Conservation (phyloP, 2,888 invertebrate species). For the Drosophila nigritarsus region DNA sequence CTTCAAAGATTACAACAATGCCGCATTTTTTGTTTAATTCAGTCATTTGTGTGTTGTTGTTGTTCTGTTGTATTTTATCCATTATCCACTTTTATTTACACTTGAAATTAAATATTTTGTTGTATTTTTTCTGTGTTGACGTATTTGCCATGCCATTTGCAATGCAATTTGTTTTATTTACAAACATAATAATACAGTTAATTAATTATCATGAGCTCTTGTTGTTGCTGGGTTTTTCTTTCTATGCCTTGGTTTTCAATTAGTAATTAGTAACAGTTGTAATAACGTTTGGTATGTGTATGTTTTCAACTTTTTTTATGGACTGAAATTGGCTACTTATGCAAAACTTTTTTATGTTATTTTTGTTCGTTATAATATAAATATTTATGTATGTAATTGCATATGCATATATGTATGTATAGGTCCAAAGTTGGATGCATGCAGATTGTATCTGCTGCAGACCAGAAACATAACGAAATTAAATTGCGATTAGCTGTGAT, state of each 20-base stretch:
- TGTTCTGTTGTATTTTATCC: conserved; percentile 27
- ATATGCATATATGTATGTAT: conserved; percentile 17
- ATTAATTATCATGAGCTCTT: conserved; percentile 62
- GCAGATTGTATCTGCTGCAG: conserved; percentile 51
- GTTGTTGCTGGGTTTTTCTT: conserved; percentile 25
- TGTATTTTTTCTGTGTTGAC: conserved; percentile 26
- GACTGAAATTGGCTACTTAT: conserved; percentile 79
- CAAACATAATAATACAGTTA: conserved; percentile 76
- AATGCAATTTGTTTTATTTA: conserved; percentile 75
- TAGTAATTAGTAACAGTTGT: conserved; percentile 73
- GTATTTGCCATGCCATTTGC: conserved; percentile 65
- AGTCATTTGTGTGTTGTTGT: conserved; percentile 45
- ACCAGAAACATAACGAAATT: conserved; percentile 20
- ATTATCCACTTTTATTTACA: conserved; percentile 65
- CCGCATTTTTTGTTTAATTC: conserved; percentile 20
- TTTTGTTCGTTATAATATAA: conserved; percentile 14
- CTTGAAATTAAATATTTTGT: conserved; percentile 53
- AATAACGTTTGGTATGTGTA: conserved; percentile 54
- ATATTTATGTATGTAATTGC: conserved; percentile 24
- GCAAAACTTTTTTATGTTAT: conserved; percentile 48
- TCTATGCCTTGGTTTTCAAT: conserved; percentile 53
- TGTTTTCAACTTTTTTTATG: conserved; percentile 43
- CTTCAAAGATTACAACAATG: conserved; percentile 12
- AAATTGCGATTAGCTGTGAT: conserved; percentile 18
- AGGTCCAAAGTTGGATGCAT: conserved; percentile 31